A percentile compares a stretch with the other conserved stretches of the same genome.
Evolutionary conservation across 2,797 vertebrate species (phyloP).

Genomic region (Glossophaga mutica): DNA sequence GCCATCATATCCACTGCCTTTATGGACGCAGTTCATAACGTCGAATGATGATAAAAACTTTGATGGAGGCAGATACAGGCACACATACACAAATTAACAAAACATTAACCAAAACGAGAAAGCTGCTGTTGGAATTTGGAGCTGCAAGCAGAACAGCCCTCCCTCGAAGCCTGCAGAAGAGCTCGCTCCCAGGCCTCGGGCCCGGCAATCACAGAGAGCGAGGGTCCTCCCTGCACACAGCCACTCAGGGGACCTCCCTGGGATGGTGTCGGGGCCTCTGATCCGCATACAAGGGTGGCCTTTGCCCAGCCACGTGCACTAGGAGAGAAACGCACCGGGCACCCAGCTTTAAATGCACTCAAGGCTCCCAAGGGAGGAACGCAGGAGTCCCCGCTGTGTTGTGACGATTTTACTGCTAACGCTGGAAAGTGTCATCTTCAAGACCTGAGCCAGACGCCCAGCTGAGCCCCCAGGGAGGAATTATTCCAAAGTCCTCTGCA

Average conservation of each 20-base stretch:
- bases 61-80: background rate
- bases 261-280: background rate
- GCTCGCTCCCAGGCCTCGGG: background rate
- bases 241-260: background rate
- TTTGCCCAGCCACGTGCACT: rapidly evolving
- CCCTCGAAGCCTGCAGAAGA: background rate
- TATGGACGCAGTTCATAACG: background rate
- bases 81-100: background rate
- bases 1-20: background rate
- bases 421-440: no score
- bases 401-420: background rate
- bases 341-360: background rate
- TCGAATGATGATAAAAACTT: background rate
- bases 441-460: slow-evolving; percentile 54
- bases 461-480: background rate
- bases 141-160: background rate
- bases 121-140: background rate
- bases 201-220: background rate
- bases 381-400: rapidly evolving
- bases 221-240: background rate
- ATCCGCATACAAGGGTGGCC: background rate
- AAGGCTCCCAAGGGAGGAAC: background rate
- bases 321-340: rapidly evolving
- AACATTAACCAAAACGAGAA: background rate
- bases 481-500: slow-evolving; percentile 19